Conservation (phyloP, 2,113 vertebrate species). For the Tetrax tetrax region DNA sequence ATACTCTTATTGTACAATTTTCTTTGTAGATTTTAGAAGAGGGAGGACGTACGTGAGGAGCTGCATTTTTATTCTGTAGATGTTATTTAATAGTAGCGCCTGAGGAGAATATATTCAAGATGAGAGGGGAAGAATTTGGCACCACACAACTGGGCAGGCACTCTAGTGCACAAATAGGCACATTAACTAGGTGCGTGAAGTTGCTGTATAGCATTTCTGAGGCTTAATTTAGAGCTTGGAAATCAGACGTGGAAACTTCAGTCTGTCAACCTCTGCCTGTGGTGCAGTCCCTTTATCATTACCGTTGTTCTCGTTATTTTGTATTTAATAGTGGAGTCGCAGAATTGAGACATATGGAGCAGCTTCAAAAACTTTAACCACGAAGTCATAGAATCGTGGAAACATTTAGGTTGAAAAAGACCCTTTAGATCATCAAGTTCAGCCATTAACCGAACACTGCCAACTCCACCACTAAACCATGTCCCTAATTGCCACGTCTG, state of each 20-base stretch:
- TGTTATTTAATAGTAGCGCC: background rate
- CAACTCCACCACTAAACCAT: background rate
- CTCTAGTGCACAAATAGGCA: background rate
- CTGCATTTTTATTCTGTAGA: background rate
- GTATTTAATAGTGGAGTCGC: background rate
- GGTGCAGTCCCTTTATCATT: background rate
- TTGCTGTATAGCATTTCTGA: background rate
- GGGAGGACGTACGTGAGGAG: background rate
- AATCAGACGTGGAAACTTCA: background rate
- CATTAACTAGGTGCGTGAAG: accelerated
- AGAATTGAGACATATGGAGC: background rate
- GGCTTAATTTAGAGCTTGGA: background rate
- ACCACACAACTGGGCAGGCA: too few species aligned
- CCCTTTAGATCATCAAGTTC: background rate
- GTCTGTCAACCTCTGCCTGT: background rate
- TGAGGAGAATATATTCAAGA: background rate
- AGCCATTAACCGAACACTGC: accelerated
- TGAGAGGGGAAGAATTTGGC: background rate
- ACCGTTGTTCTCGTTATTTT: background rate
- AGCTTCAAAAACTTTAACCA: background rate
- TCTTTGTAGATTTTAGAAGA: background rate
- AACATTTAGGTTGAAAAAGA: background rate
- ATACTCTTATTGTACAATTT: background rate
- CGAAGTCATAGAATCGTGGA: background rate
- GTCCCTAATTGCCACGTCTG: too few species aligned